Evolutionary conservation across 2,113 vertebrate species (phyloP), one percentile per base, ranked within the genome.

Genomic region (Osmerus mordax): DNA sequence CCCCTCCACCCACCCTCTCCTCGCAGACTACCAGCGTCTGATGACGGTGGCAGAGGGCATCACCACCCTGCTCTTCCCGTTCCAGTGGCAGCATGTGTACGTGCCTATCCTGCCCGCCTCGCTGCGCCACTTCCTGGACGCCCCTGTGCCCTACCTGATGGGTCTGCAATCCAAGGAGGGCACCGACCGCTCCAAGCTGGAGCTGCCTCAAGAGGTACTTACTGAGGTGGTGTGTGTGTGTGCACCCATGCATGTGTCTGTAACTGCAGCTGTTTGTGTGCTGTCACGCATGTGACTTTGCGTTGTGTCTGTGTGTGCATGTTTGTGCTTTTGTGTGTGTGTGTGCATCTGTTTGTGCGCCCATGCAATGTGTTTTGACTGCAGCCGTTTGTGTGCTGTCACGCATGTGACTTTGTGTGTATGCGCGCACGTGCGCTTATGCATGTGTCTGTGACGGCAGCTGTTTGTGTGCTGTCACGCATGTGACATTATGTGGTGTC

Each of bases 21-120:
- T 29, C 9, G 8, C 84, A 98, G 96, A 98, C 86, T 97, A 95
- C 73, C 96, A 98, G 74, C 91, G 93, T 21, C 83, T 98, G 83
- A 96, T 98, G 96, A 95, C 92, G 0, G 95, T 96, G 74, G 96
- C 95, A 0, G 96, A 98, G 81, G 93, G 94, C 32, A 93, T 98
- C 87, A 95, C 95, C 0, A 92, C 95, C 0, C 91, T 98, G 65
- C 90, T 98, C 67, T 98, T 98, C 87, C 96, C 96, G 0, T 98
- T 98, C 85, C 95, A 97, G 65, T 98, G 96, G 96, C 96, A 98
- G 84, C 96, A 98, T 0, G 96, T 97, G 0, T 98, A 97, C 0
- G 96, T 97, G 3, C 96, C 96, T 75, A 97, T 98, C 87, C 94
- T 97, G 55, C 96, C 96, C 1, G 95, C 96, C 7, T 96, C 95